Conservation (phyloP, 1,140 invertebrate species). For the Drosophila novamexicana region DNA sequence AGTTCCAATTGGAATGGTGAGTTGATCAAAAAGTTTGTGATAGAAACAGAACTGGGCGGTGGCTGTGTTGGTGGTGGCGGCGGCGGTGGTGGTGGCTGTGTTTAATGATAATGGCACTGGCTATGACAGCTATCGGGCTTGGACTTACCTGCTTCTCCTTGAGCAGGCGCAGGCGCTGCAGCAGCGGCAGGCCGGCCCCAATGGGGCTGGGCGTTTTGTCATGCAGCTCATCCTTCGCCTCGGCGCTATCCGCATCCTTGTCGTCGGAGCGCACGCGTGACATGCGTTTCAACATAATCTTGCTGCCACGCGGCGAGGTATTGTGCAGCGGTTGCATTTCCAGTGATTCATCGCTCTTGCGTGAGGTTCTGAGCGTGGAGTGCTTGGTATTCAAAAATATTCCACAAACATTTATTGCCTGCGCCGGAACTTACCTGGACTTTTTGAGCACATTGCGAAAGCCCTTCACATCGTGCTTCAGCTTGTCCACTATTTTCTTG, state of each 20-base stretch:
- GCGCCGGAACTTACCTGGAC: slow-evolving; percentile 83
- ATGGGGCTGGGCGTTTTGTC: slow-evolving; percentile 88
- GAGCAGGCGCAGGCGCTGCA: slow-evolving; percentile 90
- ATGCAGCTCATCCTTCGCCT: slow-evolving; percentile 86
- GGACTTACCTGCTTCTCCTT: slow-evolving; percentile 92
- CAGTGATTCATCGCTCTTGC: slow-evolving; percentile 87
- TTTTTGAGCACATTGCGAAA: slow-evolving; percentile 88
- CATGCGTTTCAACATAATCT: slow-evolving; percentile 88
- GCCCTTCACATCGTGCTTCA: slow-evolving; percentile 93
- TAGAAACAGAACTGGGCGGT: slow-evolving; percentile 25
- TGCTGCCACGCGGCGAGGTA: slow-evolving; percentile 80
- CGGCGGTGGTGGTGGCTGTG: slow-evolving; percentile 2
- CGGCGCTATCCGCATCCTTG: slow-evolving; percentile 86
- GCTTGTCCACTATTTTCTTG: slow-evolving; percentile 91
- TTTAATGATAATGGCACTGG: slow-evolving; percentile 12
- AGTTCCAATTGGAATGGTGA: slow-evolving; percentile 28
- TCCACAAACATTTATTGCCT: neutral
- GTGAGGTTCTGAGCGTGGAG: slow-evolving; percentile 71
- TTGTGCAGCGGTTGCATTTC: slow-evolving; percentile 88
- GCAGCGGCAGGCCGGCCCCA: slow-evolving; percentile 91
- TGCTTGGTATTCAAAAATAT: neutral
- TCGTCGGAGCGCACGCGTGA: slow-evolving; percentile 89
- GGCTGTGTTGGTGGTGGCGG: slow-evolving; percentile 3
- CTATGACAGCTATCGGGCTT: slow-evolving; percentile 59
- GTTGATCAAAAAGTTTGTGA: slow-evolving; percentile 18